Evolutionary conservation across 2,797 vertebrate genomes (phyloP).

Genomic region (Acanthiza pusilla): DNA sequence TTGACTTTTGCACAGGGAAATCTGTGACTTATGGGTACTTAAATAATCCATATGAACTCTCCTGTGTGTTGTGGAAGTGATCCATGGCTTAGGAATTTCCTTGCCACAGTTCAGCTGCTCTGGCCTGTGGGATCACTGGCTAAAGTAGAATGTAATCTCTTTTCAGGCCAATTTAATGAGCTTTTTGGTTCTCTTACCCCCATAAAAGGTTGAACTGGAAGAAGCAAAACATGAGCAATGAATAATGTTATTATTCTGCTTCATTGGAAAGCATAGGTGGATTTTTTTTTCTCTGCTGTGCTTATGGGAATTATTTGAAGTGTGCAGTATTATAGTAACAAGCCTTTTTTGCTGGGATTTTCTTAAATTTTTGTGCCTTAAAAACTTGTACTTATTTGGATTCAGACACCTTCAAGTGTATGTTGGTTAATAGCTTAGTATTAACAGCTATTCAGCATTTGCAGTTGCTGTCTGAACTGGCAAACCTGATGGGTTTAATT

Average conservation of each 20-base stretch:
- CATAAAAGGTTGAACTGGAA: neutral
- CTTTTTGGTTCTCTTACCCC: neutral
- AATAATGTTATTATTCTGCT: neutral
- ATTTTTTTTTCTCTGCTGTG: neutral
- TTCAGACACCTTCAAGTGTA: fast-evolving
- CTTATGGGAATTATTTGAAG: neutral
- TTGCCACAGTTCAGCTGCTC: neutral
- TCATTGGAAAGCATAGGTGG: neutral
- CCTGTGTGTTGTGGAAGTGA: conserved; percentile 6
- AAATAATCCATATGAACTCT: conserved; percentile 5
- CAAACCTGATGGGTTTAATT: neutral
- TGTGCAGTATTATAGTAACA: neutral
- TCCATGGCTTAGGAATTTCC: conserved; percentile 38
- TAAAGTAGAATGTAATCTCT: neutral
- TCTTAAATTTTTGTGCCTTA: neutral
- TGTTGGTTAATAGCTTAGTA: neutral
- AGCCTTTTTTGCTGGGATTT: neutral
- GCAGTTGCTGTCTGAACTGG: neutral
- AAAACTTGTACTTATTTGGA: neutral
- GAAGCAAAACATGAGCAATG: neutral
- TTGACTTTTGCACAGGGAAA: neutral
- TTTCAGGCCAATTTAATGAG: neutral
- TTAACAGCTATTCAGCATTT: neutral
- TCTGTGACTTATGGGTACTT: conserved; percentile 5
- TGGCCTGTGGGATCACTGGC: neutral